Percentiles rank a stretch among this genome's conserved stretches.
Evolutionary conservation across 2,797 vertebrate species (phyloP).

Genomic region (Macroramphosus scolopax): DNA sequence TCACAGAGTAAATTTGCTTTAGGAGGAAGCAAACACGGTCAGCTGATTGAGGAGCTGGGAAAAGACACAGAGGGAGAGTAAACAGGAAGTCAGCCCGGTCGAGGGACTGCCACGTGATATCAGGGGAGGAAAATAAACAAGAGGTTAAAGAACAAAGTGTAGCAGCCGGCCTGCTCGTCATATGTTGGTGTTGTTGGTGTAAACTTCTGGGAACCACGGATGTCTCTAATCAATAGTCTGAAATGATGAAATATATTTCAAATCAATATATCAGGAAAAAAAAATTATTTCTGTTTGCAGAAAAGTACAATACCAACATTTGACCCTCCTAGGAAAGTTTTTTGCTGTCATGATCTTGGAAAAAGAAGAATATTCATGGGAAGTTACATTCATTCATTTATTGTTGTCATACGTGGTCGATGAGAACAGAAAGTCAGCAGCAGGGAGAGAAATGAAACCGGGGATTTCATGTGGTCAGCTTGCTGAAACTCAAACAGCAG

Average conservation of each 20-base stretch:
- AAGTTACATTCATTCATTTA: conserved; percentile 23
- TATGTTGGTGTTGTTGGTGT: too few relatives aligned
- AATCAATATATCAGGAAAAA: too few relatives aligned
- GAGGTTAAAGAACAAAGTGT: too few relatives aligned
- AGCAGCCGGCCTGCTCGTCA: too few relatives aligned
- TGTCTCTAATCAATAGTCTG: too few relatives aligned
- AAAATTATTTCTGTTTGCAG: too few relatives aligned
- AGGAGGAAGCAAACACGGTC: conserved; percentile 52
- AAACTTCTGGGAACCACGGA: too few relatives aligned
- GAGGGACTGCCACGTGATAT: not conserved
- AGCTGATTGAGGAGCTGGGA: conserved; percentile 36
- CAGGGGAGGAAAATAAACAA: too few relatives aligned
- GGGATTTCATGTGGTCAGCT: too few relatives aligned
- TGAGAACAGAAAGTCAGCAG: not conserved
- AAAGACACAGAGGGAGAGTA: conserved; percentile 8
- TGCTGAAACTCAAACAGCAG: not conserved
- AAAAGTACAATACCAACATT: too few relatives aligned
- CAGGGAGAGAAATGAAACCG: conserved; percentile 2
- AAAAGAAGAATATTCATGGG: conserved; percentile 11
- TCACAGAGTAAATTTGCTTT: conserved; percentile 53
- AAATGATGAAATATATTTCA: too few relatives aligned
- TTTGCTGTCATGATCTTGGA: not conserved
- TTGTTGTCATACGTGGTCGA: not conserved
- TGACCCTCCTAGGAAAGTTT: not conserved
- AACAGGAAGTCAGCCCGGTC: not conserved